phyloP scores from a whole-genome alignment of 2,113 vertebrate species.

The Prunella fulvescens region DNA sequence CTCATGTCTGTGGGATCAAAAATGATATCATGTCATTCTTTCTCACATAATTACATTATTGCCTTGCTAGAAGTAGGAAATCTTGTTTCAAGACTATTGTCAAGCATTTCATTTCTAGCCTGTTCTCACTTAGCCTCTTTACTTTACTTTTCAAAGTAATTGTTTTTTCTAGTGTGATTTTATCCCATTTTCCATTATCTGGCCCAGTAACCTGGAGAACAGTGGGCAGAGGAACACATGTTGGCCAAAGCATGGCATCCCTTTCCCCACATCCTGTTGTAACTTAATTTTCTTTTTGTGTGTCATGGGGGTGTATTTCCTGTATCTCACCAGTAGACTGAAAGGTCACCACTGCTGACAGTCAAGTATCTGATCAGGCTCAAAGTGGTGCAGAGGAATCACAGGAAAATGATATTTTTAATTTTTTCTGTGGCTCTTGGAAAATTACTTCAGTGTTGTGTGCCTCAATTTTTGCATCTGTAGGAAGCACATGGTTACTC shows the following conservation, averaged over 20 bases:
- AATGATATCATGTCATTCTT: neutral
- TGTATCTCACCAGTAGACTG: neutral
- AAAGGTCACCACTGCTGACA: neutral
- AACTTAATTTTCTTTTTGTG: neutral
- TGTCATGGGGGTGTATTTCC: neutral
- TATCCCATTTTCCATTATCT: neutral
- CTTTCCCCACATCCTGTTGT: neutral
- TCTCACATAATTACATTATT: neutral
- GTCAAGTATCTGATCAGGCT: neutral
- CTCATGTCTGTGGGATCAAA: neutral
- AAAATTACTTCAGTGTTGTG: neutral
- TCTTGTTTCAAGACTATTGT: neutral
- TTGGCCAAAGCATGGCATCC: rapidly evolving
- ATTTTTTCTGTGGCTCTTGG: neutral
- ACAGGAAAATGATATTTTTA: neutral
- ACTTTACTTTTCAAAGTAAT: neutral
- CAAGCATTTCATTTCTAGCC: neutral
- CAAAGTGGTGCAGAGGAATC: neutral
- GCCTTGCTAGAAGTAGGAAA: neutral
- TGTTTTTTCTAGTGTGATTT: neutral
- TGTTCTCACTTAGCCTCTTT: neutral
- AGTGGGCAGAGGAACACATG: neutral
- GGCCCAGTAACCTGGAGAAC: neutral
- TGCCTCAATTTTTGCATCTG: neutral
- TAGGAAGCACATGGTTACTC: neutral